Evolutionary conservation across 2,888 invertebrate species (phyloP).

Genomic region (Rhodophaea formosa): DNA sequence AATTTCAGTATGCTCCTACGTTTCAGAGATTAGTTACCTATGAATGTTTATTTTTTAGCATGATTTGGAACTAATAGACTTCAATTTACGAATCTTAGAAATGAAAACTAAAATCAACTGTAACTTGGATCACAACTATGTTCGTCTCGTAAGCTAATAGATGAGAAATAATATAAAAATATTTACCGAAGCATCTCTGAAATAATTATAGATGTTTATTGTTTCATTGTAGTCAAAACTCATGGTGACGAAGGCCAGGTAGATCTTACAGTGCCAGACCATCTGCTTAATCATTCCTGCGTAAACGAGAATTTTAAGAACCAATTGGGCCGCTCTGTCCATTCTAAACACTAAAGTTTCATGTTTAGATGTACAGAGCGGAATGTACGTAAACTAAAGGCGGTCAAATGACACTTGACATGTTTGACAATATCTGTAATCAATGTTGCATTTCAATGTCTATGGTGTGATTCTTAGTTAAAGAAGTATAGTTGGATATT

Average conservation of each 20-base stretch:
- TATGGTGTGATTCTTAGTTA: no score
- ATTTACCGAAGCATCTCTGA: slow-evolving; percentile 51
- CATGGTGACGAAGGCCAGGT: slow-evolving; percentile 42
- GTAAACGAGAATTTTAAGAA: slow-evolving; percentile 49
- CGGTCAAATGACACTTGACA: slow-evolving; percentile 14
- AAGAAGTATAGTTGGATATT: no score
- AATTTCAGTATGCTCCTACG: no score
- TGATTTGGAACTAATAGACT: no score
- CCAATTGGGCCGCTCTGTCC: slow-evolving; percentile 36
- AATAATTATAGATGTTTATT: slow-evolving; percentile 35
- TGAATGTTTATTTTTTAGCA: no score
- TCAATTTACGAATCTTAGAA: no score
- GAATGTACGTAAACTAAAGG: neutral
- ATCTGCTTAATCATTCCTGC: slow-evolving; percentile 38
- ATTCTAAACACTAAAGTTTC: slow-evolving; percentile 35
- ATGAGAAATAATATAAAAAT: neutral
- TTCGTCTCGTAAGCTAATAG: no score
- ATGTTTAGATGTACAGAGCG: slow-evolving; percentile 16
- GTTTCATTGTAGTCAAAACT: slow-evolving; percentile 42
- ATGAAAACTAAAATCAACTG: no score
- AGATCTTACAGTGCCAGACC: slow-evolving; percentile 53
- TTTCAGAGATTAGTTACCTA: no score
- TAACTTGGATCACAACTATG: no score
- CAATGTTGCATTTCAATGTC: neutral
- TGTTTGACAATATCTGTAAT: neutral